These are phyloP conservation scores for Microctenopoma lineatum DNA, from an alignment of 2,797 vertebrate species.

Conservation along the genomic window DNA sequence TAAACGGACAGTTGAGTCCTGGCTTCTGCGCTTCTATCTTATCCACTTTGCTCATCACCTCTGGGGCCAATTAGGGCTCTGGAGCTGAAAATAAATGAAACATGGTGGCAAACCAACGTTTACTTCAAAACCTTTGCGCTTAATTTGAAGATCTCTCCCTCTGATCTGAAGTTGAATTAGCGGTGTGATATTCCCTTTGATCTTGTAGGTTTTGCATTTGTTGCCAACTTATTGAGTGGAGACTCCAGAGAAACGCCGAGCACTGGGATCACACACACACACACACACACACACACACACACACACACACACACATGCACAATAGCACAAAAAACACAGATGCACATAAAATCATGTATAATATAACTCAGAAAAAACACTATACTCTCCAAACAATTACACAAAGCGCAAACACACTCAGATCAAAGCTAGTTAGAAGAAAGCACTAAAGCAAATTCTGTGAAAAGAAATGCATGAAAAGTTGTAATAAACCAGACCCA, in stretches of 20 bases:
- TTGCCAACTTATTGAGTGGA: conserved; percentile 61
- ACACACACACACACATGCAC: neutral
- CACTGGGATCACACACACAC: neutral
- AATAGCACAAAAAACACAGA: neutral
- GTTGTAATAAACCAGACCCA: no score
- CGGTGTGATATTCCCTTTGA: conserved; percentile 63
- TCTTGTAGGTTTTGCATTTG: conserved; percentile 69
- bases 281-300: neutral
- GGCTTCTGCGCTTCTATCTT: conserved; percentile 45
- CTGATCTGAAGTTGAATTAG: conserved; percentile 74
- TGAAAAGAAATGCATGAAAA: no score
- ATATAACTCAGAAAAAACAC: neutral
- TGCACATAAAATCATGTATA: neutral
- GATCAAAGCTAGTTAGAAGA: no score
- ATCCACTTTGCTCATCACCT: conserved; percentile 66
- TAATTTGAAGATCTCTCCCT: conserved; percentile 73
- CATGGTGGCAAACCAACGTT: conserved; percentile 71
- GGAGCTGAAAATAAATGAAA: conserved; percentile 71
- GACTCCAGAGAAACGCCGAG: conserved; percentile 44
- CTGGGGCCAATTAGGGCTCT: conserved; percentile 75
- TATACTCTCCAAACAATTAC: neutral
- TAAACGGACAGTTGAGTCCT: conserved; percentile 60
- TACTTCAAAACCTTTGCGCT: conserved; percentile 69
- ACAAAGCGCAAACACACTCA: no score
- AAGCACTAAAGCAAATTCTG: no score